Percentiles rank a stretch among this genome's conserved stretches.
Evolutionary conservation across 1,140 invertebrate genomes (phyloP).

Genomic region (Pogonus chalceus): DNA sequence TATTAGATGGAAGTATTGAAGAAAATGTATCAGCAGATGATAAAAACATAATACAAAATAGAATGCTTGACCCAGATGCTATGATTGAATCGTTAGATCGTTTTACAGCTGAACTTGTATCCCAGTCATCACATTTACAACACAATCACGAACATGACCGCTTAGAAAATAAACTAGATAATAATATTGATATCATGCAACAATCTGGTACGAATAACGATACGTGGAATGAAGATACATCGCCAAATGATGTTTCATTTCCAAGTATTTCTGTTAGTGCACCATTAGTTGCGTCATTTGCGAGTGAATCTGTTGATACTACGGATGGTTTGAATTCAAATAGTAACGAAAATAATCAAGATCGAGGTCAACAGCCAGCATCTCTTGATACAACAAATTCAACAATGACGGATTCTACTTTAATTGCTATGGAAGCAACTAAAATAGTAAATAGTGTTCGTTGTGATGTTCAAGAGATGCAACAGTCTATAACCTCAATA

Average conservation of each 20-base stretch:
- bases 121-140: slow-evolving; percentile 40
- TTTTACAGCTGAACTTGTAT: slow-evolving; percentile 50
- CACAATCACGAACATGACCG: neutral
- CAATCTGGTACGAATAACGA: slow-evolving; percentile 27
- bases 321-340: slow-evolving; percentile 17
- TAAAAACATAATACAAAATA: slow-evolving; percentile 18
- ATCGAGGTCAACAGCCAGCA: slow-evolving; percentile 21
- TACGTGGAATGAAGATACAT: slow-evolving; percentile 67
- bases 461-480: slow-evolving; percentile 46
- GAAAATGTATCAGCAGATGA: slow-evolving; percentile 20
- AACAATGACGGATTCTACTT: slow-evolving; percentile 51
- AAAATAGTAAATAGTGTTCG: slow-evolving; percentile 56
- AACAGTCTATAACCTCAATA: slow-evolving; percentile 46
- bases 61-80: slow-evolving; percentile 47
- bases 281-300: slow-evolving; percentile 56
- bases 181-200: slow-evolving; percentile 22
- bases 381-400: slow-evolving; percentile 15
- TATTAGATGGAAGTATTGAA: slow-evolving; percentile 14
- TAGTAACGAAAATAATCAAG: neutral
- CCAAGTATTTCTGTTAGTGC: slow-evolving; percentile 66
- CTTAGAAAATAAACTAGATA: slow-evolving; percentile 26
- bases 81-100: slow-evolving; percentile 57
- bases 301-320: slow-evolving; percentile 40
- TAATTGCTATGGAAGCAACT: slow-evolving; percentile 63
- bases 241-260: slow-evolving; percentile 64